phyloP scores from a whole-genome alignment of 1,140 invertebrate species.

The Akabosia matsudoensis region DNA sequence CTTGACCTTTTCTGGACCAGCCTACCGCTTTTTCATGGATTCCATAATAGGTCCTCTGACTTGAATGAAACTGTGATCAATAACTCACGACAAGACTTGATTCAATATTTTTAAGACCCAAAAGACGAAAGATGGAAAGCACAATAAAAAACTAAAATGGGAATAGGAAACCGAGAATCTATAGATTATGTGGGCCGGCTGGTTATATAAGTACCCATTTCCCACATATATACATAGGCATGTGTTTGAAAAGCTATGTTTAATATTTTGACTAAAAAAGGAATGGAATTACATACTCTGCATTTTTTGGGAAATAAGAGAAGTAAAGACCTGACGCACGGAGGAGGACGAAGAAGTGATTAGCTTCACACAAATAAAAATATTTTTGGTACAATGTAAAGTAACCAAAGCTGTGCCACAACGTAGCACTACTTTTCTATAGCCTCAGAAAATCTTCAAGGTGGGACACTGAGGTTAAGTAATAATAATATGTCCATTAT shows the following conservation, averaged over 20 bases:
- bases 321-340: no score
- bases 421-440: background rate
- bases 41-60: background rate
- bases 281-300: background rate
- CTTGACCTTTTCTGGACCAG: conserved; percentile 19
- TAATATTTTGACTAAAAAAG: conserved; percentile 13
- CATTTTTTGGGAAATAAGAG: background rate
- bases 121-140: background rate
- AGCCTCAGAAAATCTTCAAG: background rate
- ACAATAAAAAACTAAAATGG: background rate
- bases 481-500: no score
- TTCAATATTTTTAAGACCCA: background rate
- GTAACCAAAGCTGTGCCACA: background rate
- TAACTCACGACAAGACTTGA: conserved; percentile 16
- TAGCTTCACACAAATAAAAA: background rate
- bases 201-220: no score
- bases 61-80: conserved; percentile 14
- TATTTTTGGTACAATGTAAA: background rate
- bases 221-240: no score
- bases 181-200: no score
- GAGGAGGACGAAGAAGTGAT: background rate
- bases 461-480: conserved; percentile 1
- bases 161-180: background rate
- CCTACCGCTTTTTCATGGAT: conserved; percentile 8
- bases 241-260: background rate